Base-by-base conservation (phyloP, 1,140 invertebrate genomes). In the Drosophila nikananu region DNA sequence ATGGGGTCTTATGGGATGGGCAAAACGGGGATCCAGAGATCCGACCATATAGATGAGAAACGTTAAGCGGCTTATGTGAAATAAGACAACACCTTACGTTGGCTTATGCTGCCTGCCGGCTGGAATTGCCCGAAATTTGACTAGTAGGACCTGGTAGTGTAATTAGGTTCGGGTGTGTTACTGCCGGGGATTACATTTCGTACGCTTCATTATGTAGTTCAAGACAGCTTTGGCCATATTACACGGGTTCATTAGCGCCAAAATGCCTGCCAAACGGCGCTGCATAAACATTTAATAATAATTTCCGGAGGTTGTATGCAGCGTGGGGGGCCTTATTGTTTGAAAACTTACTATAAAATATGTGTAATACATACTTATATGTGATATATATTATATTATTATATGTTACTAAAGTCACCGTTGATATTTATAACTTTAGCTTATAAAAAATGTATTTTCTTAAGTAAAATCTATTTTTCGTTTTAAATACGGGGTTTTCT, bases 81-180 rank as follows among this genome's bases (percentile, higher is more conserved):
- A 84, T 84, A 64, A 84, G 71, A 72, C 63, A 77, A 83, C 81
- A 83, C 81, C 81, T 84, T 61, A 71, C 49, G 48, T 62, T 55
- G 61, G 77, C 68, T 77, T 67, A 80, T 63, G 63, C 44, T 60
- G 54, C 55, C 58, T 60, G 30, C 55, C 52, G 42, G 75, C 54
- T 32, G 48, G 46, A 39, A 74, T 78, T 74, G 49, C 68, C 41
- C 35, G 49, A 59, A 79, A 80, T 71, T 75, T 67, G 54, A 70
- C 75, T 66, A 80, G 55, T 71, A 57, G 51, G 49, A 58, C 63
- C 25, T 55, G 75, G 55, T 83, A 64, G 65, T 63, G 77, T 83
- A 83, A 73, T 54, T 83, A 75, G 59, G 30, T 32, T 32, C 17
- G 27, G 60, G 49, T 71, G 52, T 68, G 63, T 71, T 71, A 37